Evolutionary conservation across 2,113 vertebrate genomes (phyloP).

Genomic region (Limnothrissa miodon): DNA sequence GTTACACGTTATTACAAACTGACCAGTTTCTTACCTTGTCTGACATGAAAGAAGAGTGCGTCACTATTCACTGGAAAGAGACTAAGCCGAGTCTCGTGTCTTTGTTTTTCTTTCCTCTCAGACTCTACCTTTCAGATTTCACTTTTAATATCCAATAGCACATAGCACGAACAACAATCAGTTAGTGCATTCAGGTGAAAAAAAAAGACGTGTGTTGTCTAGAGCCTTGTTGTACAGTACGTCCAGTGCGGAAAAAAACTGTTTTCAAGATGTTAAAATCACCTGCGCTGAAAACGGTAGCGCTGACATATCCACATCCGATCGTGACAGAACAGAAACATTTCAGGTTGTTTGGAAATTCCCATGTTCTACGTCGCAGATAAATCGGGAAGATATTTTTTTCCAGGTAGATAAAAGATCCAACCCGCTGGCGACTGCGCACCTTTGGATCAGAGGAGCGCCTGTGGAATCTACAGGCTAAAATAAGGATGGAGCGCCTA

Average conservation of each 20-base stretch:
- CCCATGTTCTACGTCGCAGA: not conserved
- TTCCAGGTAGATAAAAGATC: not conserved
- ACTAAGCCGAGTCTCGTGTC: constrained; percentile 2
- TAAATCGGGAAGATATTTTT: not conserved
- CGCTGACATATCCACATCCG: constrained; percentile 11
- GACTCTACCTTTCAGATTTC: not conserved
- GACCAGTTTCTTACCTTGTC: constrained; percentile 20
- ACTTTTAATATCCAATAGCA: not conserved
- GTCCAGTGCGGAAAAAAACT: not conserved
- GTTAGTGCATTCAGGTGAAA: not conserved
- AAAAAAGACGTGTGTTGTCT: not conserved
- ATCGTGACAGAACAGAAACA: not conserved
- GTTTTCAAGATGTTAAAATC: constrained; percentile 10
- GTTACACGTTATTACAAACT: not conserved
- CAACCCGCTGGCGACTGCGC: not conserved
- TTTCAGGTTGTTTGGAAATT: not conserved
- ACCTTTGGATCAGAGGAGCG: not conserved
- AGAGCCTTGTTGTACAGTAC: not conserved
- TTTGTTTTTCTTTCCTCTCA: not conserved
- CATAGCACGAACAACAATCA: not conserved
- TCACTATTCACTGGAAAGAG: constrained; percentile 11
- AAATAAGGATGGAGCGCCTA: not conserved
- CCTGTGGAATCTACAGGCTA: not conserved
- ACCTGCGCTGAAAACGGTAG: not conserved
- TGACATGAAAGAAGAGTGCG: constrained; percentile 16